Evolutionary conservation across 1,140 invertebrate genomes (phyloP).

Genomic region (Pogonomyrmex californicus): DNA sequence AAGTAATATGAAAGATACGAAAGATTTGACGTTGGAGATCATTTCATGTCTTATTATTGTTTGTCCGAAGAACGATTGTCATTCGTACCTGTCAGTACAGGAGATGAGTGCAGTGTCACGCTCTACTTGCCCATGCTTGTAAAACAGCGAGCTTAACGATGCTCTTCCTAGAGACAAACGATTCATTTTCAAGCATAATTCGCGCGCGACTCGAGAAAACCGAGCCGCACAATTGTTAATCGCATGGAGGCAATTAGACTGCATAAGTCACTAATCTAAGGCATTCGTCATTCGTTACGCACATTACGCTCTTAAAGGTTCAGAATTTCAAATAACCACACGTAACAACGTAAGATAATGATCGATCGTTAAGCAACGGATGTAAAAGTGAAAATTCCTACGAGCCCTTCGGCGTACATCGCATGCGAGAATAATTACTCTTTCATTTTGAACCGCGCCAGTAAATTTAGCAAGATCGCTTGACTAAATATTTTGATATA

Average conservation of each 20-base stretch:
- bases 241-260: constrained; percentile 46
- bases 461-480: not conserved
- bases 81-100: constrained; percentile 19
- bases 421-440: constrained; percentile 10
- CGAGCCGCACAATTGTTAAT: constrained; percentile 37
- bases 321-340: constrained; percentile 24
- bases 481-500: not conserved
- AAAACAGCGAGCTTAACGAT: constrained; percentile 39
- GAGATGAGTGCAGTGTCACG: not conserved
- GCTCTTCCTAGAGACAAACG: constrained; percentile 19
- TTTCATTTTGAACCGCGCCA: not conserved
- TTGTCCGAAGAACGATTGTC: not conserved
- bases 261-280: constrained; percentile 34
- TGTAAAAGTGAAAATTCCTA: constrained; percentile 33
- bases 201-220: constrained; percentile 7
- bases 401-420: not conserved
- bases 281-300: constrained; percentile 39
- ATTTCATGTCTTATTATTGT: not conserved
- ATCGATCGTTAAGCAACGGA: constrained; percentile 45
- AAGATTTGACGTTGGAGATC: not conserved
- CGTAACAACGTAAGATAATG: not conserved
- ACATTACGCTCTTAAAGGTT: constrained; percentile 14
- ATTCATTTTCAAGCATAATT: constrained; percentile 16
- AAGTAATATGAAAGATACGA: not conserved
- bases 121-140: constrained; percentile 33